Evolutionary conservation across 2,797 vertebrate species (phyloP), one percentile per base, ranked within the genome.

Genomic region (Amniataba percoides): DNA sequence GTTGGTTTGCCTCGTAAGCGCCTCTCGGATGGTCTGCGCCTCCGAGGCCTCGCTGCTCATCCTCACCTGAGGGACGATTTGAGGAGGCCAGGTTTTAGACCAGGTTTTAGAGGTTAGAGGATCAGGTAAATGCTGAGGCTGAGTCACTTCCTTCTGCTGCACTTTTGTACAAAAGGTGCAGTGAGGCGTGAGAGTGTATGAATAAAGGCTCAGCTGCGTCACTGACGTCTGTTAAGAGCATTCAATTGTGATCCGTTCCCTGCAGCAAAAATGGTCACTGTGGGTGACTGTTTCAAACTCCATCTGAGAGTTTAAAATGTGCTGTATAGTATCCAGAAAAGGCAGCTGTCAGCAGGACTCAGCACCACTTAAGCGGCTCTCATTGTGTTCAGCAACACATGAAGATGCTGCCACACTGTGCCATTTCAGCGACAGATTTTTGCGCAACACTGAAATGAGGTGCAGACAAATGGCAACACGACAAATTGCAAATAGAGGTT

Each of bases 41-140:
- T 60, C 78, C 12, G 71, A 14, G 40, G 71, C 42, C 19, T 34
- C 56, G 31, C 55, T 34, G 27, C 55, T 92, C 92, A 94, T 94
- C 27, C 71, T 90, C 65, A 64, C 69, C 80, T 71, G 45, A 65
- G 43, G 16, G 34, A 58, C 25, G 7, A 70, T 48, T 1, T 39
- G 16, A 58, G 16, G 8, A 43, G 56, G 5, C 9, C n/a, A 39
- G n/a, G 18, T 45, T 21, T n/a, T n/a, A n/a, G n/a, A n/a, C n/a
- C n/a, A n/a, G n/a, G n/a, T n/a, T n/a, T n/a, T n/a, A n/a, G n/a
- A n/a, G n/a, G n/a, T n/a, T n/a, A n/a, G n/a, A n/a, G n/a, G 6
- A 21, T 16, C 19, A 21, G 0, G 19, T 6, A 39, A 55, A 9
- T 56, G 14, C 8, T 39, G 39, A n/a, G 14, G n/a, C 18, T n/a